Conservation (phyloP, 2,888 invertebrate species). For the Crocallis elinguaria region DNA sequence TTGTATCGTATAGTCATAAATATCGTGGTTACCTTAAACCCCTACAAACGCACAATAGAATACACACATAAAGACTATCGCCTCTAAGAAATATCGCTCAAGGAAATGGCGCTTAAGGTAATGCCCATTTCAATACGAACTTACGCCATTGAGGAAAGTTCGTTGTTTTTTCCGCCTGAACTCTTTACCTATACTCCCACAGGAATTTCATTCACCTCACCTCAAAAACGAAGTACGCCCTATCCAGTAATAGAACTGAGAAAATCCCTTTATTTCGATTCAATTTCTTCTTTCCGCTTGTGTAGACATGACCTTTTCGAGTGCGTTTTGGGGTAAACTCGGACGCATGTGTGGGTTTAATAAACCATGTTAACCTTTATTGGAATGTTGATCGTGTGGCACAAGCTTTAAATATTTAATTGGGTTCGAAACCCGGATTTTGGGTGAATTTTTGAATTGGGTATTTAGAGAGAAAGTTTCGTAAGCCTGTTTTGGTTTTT, state of each 20-base stretch:
- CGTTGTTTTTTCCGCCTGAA: not conserved
- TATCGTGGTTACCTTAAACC: too few species aligned
- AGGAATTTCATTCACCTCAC: not conserved
- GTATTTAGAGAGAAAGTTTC: not conserved
- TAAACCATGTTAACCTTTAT: slow-evolving; percentile 1
- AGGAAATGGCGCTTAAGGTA: too few species aligned
- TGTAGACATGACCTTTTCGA: slow-evolving; percentile 14
- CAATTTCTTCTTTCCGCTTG: slow-evolving; percentile 5
- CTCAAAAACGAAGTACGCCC: not conserved
- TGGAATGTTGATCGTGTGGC: not conserved
- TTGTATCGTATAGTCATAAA: too few species aligned
- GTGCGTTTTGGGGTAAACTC: slow-evolving; percentile 3
- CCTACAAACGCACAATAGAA: too few species aligned
- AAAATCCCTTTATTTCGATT: slow-evolving; percentile 7
- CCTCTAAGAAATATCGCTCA: too few species aligned
- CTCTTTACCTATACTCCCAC: not conserved
- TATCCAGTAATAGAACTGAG: too few species aligned
- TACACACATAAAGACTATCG: too few species aligned
- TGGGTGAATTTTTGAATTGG: not conserved
- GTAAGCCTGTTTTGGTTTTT: not conserved
- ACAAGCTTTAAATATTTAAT: slow-evolving; percentile 1
- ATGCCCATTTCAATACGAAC: too few species aligned
- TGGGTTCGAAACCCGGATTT: not conserved
- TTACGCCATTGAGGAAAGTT: too few species aligned
- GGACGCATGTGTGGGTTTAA: slow-evolving; percentile 5